Base-by-base conservation (phyloP, 2,888 invertebrate genomes). In the Yponomeuta sedellus region DNA sequence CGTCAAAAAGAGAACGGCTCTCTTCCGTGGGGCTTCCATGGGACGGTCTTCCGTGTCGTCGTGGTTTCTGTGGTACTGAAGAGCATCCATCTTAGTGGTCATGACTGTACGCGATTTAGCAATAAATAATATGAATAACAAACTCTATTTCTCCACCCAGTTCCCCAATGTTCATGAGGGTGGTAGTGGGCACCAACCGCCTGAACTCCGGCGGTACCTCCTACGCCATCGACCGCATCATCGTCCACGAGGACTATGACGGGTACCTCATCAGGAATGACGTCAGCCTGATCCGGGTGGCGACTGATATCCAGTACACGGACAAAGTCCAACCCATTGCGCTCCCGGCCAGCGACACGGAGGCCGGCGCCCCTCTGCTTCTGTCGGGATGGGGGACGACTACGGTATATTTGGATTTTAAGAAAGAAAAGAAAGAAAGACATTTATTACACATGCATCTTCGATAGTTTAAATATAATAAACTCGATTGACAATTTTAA, bases 151-250 rank as follows among this genome's bases (percentile, higher is more conserved):
- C 25, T 16, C 16, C 28, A 72, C 71, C n/a, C 70, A 77, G 76
- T 6, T 64, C 72, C 8, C 66, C 70, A 10, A 56, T 34, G 20
- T 67, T 67, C 28, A 73, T 82, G 10, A 62, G 69, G 61, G 90
- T 92, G 0, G 86, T 91, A 0, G 90, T 90, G 0, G 93, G 93
- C 1, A 91, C 91, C 0, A 91, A 87, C 72, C 84, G 80, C 66
- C 80, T 92, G 0, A 69, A 77, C 1, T 59, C 70, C 0, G 92
- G 92, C 0, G 92, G 93, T 0, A 79, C 78, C 11, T 72, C 70
- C 3, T 88, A 92, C 73, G 66, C 74, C 0, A 84, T 91, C 0
- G 75, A 82, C 0, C 69, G 74, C n/a, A 81, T 90, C 68, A 75
- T 86, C 28, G 69, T 83, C n/a, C 92, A 93, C 71, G 77, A 84